These are phyloP conservation scores for Aphrophora alni DNA, from an alignment of 2,888 invertebrate genomes.

Conservation along the genomic window DNA sequence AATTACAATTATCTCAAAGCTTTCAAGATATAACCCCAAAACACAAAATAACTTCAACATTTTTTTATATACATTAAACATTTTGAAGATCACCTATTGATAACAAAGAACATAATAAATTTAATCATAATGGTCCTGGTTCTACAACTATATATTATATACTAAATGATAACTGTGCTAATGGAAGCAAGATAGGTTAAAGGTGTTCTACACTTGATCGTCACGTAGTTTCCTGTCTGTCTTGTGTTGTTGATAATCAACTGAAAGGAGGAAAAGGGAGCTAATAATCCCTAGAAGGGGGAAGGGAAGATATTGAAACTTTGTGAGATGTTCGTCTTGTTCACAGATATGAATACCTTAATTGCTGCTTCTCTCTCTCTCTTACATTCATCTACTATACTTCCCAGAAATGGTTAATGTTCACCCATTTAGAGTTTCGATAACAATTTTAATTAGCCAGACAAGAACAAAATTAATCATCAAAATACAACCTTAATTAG, in stretches of 20 bases:
- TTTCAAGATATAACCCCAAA: too few relatives aligned
- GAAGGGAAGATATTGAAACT: not conserved
- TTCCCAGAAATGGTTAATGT: not conserved
- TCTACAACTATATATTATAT: too few relatives aligned
- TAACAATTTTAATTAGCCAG: not conserved
- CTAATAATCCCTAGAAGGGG: slow-evolving; percentile 9
- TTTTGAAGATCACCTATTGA: too few relatives aligned
- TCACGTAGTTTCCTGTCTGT: slow-evolving; percentile 17
- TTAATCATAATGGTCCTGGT: too few relatives aligned
- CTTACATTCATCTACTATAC: not conserved
- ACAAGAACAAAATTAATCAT: not conserved
- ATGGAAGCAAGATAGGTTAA: not conserved
- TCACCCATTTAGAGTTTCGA: not conserved
- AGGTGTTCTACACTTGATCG: not conserved
- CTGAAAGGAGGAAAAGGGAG: slow-evolving; percentile 27
- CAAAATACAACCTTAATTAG: not conserved
- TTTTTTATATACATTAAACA: too few relatives aligned
- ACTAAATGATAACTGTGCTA: not conserved
- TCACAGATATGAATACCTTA: slow-evolving; percentile 32
- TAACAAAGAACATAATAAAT: too few relatives aligned
- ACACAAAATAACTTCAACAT: too few relatives aligned
- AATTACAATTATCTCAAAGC: too few relatives aligned
- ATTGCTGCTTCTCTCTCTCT: slow-evolving; percentile 22
- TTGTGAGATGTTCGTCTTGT: not conserved
- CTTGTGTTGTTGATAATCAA: slow-evolving; percentile 17